Percentiles rank a stretch among this genome's conserved stretches.
These are phyloP conservation scores for Tetanocera ferruginea DNA, from an alignment of 2,888 invertebrate genomes.

Conservation along the genomic window DNA sequence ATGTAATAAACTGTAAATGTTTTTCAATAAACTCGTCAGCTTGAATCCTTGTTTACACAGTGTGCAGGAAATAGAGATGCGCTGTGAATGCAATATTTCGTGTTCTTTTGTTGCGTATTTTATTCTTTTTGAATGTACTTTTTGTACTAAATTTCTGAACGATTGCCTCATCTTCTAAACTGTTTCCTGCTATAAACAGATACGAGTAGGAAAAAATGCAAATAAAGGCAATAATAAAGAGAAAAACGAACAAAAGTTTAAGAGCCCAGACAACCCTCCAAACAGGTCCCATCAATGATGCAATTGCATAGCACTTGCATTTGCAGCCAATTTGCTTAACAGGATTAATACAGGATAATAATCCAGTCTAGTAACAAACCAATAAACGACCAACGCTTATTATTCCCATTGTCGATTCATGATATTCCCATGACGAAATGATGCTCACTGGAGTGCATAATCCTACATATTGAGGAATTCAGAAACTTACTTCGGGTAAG, in stretches of 20 bases:
- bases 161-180: neutral
- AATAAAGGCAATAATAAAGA: neutral
- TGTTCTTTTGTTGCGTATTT: neutral
- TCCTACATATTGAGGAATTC: conserved; percentile 51
- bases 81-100: neutral
- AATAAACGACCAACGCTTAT: neutral
- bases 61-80: neutral
- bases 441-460: conserved; percentile 58
- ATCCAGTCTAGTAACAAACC: conserved; percentile 7
- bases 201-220: neutral
- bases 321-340: conserved; percentile 32
- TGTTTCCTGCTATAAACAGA: conserved; percentile 5
- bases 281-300: conserved; percentile 13
- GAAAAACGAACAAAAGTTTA: neutral
- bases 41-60: neutral
- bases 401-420: conserved; percentile 38
- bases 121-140: neutral
- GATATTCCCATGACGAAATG: conserved; percentile 58
- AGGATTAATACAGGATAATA: conserved; percentile 39
- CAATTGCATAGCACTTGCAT: conserved; percentile 27
- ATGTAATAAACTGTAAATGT: conserved; percentile 17
- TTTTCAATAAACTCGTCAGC: neutral
- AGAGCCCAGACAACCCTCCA: neutral
- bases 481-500: conserved; percentile 20
- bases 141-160: too few relatives aligned